Evolutionary conservation across 2,797 vertebrate genomes (phyloP).

Genomic region (Clamator glandarius): DNA sequence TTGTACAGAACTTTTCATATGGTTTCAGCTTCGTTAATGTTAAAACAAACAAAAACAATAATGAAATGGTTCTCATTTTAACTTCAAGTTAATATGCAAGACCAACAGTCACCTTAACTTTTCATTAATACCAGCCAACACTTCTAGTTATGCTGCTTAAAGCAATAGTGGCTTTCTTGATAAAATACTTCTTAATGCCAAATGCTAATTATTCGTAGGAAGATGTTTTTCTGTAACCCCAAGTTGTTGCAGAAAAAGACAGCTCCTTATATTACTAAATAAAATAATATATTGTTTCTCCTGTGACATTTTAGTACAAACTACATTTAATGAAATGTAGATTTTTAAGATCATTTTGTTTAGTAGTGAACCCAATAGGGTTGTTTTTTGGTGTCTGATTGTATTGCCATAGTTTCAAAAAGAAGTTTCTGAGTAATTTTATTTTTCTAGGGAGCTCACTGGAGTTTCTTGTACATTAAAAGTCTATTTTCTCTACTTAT

Average conservation of each 20-base stretch:
- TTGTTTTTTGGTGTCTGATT: neutral
- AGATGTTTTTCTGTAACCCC: constrained; percentile 12
- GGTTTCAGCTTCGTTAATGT: neutral
- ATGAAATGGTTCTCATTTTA: constrained; percentile 2
- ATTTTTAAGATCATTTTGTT: constrained; percentile 44
- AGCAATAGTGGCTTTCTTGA: neutral
- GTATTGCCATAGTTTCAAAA: neutral
- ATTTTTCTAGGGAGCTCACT: neutral
- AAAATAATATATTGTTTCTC: constrained; percentile 30
- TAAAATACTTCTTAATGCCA: constrained; percentile 48
- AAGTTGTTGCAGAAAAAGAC: constrained; percentile 50
- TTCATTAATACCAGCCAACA: neutral
- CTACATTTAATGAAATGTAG: constrained; percentile 14
- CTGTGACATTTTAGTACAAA: neutral
- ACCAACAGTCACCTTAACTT: neutral
- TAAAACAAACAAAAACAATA: neutral
- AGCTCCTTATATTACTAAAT: constrained; percentile 55
- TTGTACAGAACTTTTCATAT: neutral
- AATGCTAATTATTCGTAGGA: constrained; percentile 44
- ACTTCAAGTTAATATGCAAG: neutral
- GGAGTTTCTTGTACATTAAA: neutral
- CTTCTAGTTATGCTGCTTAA: neutral
- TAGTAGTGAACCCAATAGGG: neutral
- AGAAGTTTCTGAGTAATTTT: neutral
- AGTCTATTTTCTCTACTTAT: neutral